Evolutionary conservation across 2,797 vertebrate genomes (phyloP).

Genomic region (Spinus olivaceus): DNA sequence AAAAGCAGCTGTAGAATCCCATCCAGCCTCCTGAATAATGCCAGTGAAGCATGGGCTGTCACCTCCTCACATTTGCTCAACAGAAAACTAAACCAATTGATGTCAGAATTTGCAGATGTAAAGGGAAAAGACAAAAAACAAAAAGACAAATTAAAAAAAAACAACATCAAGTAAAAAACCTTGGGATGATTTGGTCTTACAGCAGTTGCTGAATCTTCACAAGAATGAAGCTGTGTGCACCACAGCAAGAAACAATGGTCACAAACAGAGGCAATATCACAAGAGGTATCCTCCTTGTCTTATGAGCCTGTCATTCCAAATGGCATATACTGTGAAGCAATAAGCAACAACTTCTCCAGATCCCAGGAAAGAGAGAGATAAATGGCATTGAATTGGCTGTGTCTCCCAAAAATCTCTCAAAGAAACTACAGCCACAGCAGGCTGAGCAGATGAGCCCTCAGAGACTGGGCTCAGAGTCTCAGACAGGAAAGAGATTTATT

Average conservation of each 20-base stretch:
- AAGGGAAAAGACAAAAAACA: accelerated
- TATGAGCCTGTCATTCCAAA: not conserved
- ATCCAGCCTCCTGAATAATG: not conserved
- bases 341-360: conserved; percentile 4
- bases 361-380: not conserved
- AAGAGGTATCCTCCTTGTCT: not conserved
- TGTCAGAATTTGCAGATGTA: not conserved
- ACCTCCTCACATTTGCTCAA: not conserved
- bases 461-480: not conserved
- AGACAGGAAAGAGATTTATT: conserved; percentile 27
- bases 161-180: not conserved
- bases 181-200: not conserved
- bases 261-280: not conserved
- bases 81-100: not conserved
- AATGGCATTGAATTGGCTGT: conserved; percentile 29
- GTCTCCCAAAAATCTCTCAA: conserved; percentile 28
- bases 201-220: not conserved
- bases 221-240: not conserved
- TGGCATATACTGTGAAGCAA: not conserved
- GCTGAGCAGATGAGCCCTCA: conserved; percentile 24
- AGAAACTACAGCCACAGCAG: not conserved
- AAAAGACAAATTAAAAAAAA: accelerated
- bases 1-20: not conserved
- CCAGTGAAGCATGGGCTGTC: not conserved
- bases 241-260: not conserved